Conservation (phyloP, 2,797 vertebrate genomes). For the Serranus cabrilla region DNA sequence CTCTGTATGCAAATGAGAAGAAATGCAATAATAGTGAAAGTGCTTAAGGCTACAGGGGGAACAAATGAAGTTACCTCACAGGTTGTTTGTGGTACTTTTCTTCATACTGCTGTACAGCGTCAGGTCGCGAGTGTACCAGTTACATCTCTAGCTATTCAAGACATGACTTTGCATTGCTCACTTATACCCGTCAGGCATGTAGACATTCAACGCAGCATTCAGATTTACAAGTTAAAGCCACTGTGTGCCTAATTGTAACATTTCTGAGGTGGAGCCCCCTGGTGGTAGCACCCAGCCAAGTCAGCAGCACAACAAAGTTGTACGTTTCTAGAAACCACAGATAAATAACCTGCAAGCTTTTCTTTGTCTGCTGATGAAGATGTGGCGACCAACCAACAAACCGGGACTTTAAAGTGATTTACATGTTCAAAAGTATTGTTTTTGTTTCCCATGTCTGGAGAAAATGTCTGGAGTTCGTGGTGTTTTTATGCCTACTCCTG, state of each 20-base stretch:
- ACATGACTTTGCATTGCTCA: neutral
- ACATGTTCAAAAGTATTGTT: no score
- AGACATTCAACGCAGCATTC: neutral
- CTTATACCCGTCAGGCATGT: neutral
- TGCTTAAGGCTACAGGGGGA: neutral
- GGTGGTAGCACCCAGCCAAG: neutral
- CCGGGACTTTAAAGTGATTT: no score
- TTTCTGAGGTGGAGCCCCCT: neutral
- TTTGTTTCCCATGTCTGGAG: no score
- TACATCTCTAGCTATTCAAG: neutral
- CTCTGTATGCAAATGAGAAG: slow-evolving; percentile 2
- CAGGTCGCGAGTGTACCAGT: neutral
- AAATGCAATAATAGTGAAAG: neutral
- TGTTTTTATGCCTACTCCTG: no score
- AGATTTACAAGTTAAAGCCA: neutral
- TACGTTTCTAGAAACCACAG: no score
- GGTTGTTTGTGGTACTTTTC: neutral
- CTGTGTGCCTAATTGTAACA: neutral
- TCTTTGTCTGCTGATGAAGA: no score
- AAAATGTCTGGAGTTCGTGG: no score
- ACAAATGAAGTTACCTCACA: neutral
- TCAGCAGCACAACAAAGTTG: no score
- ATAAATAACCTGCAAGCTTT: no score
- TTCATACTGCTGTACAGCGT: neutral
- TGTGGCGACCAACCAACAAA: no score